Evolutionary conservation across 2,113 vertebrate genomes (phyloP).

Genomic region (Hipposideros armiger): DNA sequence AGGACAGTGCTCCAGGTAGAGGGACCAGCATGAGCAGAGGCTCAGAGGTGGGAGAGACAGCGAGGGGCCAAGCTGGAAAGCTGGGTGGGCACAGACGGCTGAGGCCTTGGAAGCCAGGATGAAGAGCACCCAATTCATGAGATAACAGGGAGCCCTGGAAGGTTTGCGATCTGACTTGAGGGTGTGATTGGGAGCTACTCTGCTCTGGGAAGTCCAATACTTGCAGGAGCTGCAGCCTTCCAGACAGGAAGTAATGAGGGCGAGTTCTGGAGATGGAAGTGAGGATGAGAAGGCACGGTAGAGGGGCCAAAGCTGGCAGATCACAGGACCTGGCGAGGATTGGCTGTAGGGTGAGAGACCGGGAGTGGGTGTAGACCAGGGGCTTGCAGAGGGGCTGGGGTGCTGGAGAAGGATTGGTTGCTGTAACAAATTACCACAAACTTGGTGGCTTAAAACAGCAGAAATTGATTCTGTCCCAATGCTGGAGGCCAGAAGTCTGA

Average conservation of each 20-base stretch:
- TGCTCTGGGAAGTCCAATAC: background rate
- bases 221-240: background rate
- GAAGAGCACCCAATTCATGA: no score
- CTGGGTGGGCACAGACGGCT: background rate
- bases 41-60: background rate
- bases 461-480: background rate
- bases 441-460: background rate
- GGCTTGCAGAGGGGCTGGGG: no score
- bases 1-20: fast-evolving
- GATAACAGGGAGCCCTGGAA: background rate
- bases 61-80: background rate
- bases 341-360: background rate
- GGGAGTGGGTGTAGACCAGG: background rate
- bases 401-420: background rate
- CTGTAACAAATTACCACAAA: fast-evolving
- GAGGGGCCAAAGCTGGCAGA: fast-evolving
- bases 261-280: background rate
- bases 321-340: background rate
- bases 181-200: background rate
- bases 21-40: fast-evolving
- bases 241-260: background rate
- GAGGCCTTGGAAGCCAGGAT: background rate
- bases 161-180: background rate
- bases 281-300: no score
- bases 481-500: background rate